Evolutionary conservation across 2,113 vertebrate species (phyloP), one percentile per base, ranked within the genome.

Genomic region (Megatriorchis doriae): DNA sequence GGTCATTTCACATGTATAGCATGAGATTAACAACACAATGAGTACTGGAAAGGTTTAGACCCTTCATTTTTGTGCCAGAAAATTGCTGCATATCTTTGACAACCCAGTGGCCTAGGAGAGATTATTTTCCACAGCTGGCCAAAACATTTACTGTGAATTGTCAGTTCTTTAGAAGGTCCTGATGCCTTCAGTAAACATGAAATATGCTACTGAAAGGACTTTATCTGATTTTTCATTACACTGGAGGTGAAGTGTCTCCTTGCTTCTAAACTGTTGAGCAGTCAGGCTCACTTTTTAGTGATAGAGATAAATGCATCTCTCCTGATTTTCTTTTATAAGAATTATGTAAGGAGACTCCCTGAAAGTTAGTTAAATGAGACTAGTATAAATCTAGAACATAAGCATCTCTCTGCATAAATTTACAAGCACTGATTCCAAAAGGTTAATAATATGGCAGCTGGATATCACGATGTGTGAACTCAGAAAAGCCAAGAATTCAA

Each of bases 341-440:
- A 87, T 90, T 84, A 68, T 5, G 5, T 38, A 81, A 78, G 71
- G 66, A 93, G 48, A 94, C 66, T 95, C 88, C 66, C 53, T 81
- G 45, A 63, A 84, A 93, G 56, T 82, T 61, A 50, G 20, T 70
- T 72, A 86, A 75, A 91, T 55, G 16, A 73, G 53, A 25, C 16
- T 58, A 38, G 40, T 47, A 92, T 77, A 96, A 91, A 93, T 81
- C 29, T 79, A 73, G 86, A 93, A 81, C 68, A 81, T 26, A 89
- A 94, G 56, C 70, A 84, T 74, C 65, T 87, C 61, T 65, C 42
- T 75, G 93, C 81, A 96, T 95, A 96, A 95, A 95, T 94, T 94
- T 80, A 80, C 88, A 86, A 72, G 91, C 52, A 74, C 23, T 4
- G 7, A 36, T 81, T 94, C 66, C 73, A 93, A 89, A 91, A 97